Evolutionary conservation across 1,140 invertebrate species (phyloP).

Genomic region (Halotydeus destructor): DNA sequence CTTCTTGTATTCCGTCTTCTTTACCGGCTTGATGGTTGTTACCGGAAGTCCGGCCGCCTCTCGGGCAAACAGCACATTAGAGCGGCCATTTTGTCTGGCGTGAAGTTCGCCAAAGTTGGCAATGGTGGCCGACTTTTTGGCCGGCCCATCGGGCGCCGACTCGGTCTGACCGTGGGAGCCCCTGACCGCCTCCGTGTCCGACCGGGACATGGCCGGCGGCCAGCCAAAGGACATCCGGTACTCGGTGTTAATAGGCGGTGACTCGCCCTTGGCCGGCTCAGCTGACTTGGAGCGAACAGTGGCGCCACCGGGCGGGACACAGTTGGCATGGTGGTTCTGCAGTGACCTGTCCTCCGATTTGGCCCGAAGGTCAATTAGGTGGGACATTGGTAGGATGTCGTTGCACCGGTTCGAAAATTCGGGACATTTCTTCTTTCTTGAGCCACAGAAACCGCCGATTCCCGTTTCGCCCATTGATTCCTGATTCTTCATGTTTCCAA

Average conservation of each 20-base stretch:
- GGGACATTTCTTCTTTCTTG: neutral
- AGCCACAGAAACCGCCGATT: too few relatives aligned
- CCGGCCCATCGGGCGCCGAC: neutral
- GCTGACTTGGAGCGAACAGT: neutral
- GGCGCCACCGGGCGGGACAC: neutral
- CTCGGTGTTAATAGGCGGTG: neutral
- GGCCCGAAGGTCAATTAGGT: neutral
- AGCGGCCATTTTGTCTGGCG: neutral
- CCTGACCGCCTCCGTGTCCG: neutral
- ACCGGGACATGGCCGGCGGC: neutral
- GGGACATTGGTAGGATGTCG: neutral
- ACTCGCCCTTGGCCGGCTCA: neutral
- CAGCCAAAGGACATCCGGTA: slow-evolving; percentile 3
- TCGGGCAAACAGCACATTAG: neutral
- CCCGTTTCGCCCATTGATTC: too few relatives aligned
- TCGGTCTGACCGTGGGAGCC: neutral
- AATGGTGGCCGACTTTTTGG: slow-evolving; percentile 3
- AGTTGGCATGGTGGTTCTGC: too few relatives aligned
- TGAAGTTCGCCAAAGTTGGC: slow-evolving; percentile 2
- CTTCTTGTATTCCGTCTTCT: slow-evolving; percentile 51
- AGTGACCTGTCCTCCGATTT: neutral
- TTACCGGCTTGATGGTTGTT: slow-evolving; percentile 11
- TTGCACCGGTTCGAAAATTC: neutral
- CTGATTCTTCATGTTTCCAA: too few relatives aligned
- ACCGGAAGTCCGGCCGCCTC: neutral